Evolutionary conservation across 2,888 invertebrate species (phyloP), one percentile per base, ranked within the genome.

Genomic region (Cremastobaeus sp.): DNA sequence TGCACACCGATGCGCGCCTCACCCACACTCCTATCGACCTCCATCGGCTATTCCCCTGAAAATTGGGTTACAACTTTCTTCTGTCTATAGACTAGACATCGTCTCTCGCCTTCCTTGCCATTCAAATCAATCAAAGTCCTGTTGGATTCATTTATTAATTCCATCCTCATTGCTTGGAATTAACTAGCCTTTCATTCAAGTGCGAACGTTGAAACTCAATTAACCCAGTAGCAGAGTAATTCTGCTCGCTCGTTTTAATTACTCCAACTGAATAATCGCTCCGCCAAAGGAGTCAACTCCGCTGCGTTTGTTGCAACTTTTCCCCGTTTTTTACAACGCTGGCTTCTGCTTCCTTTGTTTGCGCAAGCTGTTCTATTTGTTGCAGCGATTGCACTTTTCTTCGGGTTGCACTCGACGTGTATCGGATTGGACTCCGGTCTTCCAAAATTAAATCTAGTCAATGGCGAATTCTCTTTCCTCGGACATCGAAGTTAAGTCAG

Each of bases 31-130:
- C 30, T 59, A 59, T 59, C 47, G 59, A 59, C 59, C 59, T 47
- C 59, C 17, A 15, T 45, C 5, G 30, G 45, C 18, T 55, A 12
- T 17, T 41, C 12, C 28, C 5, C 15, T n/a, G 3, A 18, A 62
- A 62, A 50, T 41, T 52, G 17, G 62, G 62, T 62, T 50, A 62
- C 18, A 62, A 41, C 41, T 48, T 60, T 48, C 48, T 39, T 48
- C 48, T 21, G 60, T 48, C n/a, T n/a, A n/a, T n/a, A n/a, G n/a
- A n/a, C 60, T 60, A 50, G 48, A 60, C 37, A 12, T 20, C 8
- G 30, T 11, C 11, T 48, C 15, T 18, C 18, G 14, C 48, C 14
- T 3, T 28, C 28, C 6, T 12, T 47, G 14, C 12, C 8, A 35
- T 59, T 35, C 18, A 17, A 14, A 37, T 37, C 17, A 59, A 47